Evolutionary conservation across 2,797 vertebrate species (phyloP), one percentile per base, ranked within the genome.

Genomic region (Molossus alvarezi): DNA sequence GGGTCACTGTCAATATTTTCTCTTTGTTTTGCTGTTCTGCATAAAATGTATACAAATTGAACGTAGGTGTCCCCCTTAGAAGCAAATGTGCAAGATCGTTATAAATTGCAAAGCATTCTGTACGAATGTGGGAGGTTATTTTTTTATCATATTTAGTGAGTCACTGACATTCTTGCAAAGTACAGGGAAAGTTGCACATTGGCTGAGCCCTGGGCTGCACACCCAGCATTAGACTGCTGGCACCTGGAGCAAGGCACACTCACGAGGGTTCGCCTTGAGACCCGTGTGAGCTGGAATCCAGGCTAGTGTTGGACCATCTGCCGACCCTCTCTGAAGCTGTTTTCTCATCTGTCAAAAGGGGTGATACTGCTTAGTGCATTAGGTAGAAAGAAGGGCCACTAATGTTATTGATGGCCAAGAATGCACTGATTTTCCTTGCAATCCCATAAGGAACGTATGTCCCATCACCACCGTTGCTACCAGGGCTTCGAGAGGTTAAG

Each of bases 1-100:
- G 15, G 55, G 55, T 86, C 95, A 55, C 51, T 92, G 17, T 71
- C 82, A 93, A 90, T 92, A 33, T 86, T 90, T 95, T 91, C 75
- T 79, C 58, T 85, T 96, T 80, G 37, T 90, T 96, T 95, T 29
- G 8, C 83, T 89, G 5, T 88, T 41, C 53, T 88, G 27, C 23
- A 62, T 84, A 86, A 86, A 90, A 83, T 85, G 69, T 85, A 72
- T 57, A 37, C n/a, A 79, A 41, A 45, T 25, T 91, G n/a, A 79
- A 95, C 62, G 55, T 57, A 83, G 69, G 55, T 53, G 89, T 86
- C 27, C 29, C 60, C 33, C 25, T 79, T 77, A 77, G 55, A 95
- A 29, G 94, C 90, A 81, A 82, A 37, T 85, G 21, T 75, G 41
- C 96, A 79, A 85, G 81, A 76, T 82, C 69, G 64, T 88, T 94